Percentiles rank a stretch among this genome's conserved stretches.
Conservation (phyloP, 1,140 invertebrate species). For the Chymomyza costata region DNA sequence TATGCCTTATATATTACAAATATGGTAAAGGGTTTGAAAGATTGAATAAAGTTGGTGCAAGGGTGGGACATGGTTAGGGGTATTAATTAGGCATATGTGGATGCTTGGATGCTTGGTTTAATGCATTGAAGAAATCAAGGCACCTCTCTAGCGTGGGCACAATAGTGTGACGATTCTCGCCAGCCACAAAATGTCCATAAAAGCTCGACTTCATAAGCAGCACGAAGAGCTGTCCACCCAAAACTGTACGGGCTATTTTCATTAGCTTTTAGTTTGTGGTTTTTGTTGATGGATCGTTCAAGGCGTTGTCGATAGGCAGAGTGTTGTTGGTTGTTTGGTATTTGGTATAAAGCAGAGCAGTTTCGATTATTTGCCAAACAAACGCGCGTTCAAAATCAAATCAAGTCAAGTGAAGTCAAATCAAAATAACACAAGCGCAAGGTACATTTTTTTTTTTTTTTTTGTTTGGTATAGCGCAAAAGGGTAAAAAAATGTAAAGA, state of each 20-base stretch:
- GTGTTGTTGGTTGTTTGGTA: conserved; percentile 5
- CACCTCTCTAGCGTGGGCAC: conserved; percentile 86
- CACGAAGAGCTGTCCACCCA: conserved; percentile 91
- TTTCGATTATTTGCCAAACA: conserved; percentile 6
- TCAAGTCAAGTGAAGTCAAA: no score
- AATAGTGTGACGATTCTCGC: conserved; percentile 92
- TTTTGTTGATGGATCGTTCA: neutral
- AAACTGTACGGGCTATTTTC: conserved; percentile 85
- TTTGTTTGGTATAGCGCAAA: conserved; percentile 8
- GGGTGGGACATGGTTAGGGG: no score
- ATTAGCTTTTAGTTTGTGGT: conserved; percentile 83
- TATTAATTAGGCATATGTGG: neutral
- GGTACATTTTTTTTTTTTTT: conserved; percentile 8
- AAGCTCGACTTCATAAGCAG: conserved; percentile 95
- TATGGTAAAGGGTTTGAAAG: no score
- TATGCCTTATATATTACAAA: no score
- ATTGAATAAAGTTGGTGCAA: no score
- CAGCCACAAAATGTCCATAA: conserved; percentile 99
- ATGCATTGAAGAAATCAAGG: conserved; percentile 4
- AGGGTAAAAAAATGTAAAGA: conserved; percentile 28
- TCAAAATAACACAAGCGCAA: neutral
- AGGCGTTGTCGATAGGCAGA: conserved; percentile 1
- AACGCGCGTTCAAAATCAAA: no score
- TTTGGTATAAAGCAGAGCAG: neutral
- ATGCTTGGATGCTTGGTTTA: no score